A percentile compares a stretch with the other conserved stretches of the same genome.
Evolutionary conservation across 1,140 invertebrate genomes (phyloP).

Genomic region (Drosophila neocordata): DNA sequence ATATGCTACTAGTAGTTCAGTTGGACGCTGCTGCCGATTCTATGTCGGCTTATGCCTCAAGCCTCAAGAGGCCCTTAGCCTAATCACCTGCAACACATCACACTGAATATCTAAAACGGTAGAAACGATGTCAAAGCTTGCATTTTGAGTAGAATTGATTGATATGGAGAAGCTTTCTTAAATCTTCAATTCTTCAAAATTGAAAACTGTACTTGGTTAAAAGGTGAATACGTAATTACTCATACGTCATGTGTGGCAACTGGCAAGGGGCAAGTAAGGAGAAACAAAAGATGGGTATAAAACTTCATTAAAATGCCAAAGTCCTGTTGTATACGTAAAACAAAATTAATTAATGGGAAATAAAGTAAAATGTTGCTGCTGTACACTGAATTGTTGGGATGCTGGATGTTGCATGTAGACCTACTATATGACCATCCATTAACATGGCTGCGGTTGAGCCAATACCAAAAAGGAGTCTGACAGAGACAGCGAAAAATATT

Average conservation of each 20-base stretch:
- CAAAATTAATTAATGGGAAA: slow-evolving; percentile 54
- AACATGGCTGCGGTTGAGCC: slow-evolving; percentile 38
- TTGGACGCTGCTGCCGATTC: background rate
- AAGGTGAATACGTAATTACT: slow-evolving; percentile 54
- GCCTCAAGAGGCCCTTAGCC: slow-evolving; percentile 51
- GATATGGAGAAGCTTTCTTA: background rate
- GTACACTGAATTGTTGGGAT: slow-evolving; percentile 12
- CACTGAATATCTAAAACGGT: background rate
- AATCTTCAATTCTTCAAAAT: background rate
- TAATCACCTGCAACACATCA: slow-evolving; percentile 44
- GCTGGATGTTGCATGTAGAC: slow-evolving; percentile 7
- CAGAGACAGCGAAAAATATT: slow-evolving; percentile 14
- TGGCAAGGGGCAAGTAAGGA: background rate
- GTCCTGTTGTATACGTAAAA: slow-evolving; percentile 33
- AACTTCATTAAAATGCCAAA: slow-evolving; percentile 56
- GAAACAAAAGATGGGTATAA: slow-evolving; percentile 32
- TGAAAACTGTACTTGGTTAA: background rate
- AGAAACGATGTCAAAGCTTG: slow-evolving; percentile 47
- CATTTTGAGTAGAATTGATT: slow-evolving; percentile 39
- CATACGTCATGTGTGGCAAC: slow-evolving; percentile 44
- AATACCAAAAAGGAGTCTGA: slow-evolving; percentile 32
- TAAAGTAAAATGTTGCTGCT: slow-evolving; percentile 19
- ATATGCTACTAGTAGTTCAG: slow-evolving; percentile 14
- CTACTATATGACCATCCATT: slow-evolving; percentile 21
- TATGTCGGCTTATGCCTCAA: slow-evolving; percentile 30